Base-by-base conservation (phyloP, 1,140 invertebrate species). In the Pseudomyrmex flavicornis region DNA sequence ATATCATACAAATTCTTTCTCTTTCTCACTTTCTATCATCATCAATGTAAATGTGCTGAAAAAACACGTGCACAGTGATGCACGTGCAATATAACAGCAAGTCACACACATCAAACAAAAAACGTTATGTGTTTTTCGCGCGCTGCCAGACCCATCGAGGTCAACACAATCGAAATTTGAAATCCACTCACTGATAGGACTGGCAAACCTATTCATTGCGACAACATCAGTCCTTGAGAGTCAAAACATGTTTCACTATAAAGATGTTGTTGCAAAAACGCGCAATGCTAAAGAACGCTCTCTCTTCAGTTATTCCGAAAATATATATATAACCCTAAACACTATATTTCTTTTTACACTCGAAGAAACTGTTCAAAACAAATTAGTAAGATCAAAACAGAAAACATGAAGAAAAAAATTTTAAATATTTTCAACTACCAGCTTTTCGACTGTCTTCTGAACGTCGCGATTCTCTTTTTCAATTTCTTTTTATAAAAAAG, bases 61-160 rank as follows among this genome's bases (percentile, higher is more conserved):
- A 70, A 74, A 59, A 15, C 76, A 58, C 54, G 66, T 80, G 56
- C 35, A 35, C 5, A 35, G 35, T 35, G 35, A 35, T 35, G 35
- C 35, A 35, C 35, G 35, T 35, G 44, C 54, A 12, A 26, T 15
- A 65, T 2, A 70, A 70, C 54, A 70, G 20, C 89, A 88, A 82
- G 83, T 88, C 66, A 83, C 74, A 88, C 79, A 89, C 59, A 56
- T 70, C 65, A 63, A 88, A 75, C 62, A 82, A 86, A 70, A 83
- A 62, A 83, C 77, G 50, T 54, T 88, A 91, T 62, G 90, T 13
- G 20, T 50, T n/a, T n/a, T n/a, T 91, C 91, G 91, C 93, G 92
- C 92, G 88, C 88, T 91, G 88, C 88, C 72, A 84, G 87, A 86
- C 91, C 90, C 91, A 92, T 70, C 74, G 35, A 50, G 20, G 44